Conservation (phyloP, 1,140 invertebrate genomes). For the Dryas iulia region DNA sequence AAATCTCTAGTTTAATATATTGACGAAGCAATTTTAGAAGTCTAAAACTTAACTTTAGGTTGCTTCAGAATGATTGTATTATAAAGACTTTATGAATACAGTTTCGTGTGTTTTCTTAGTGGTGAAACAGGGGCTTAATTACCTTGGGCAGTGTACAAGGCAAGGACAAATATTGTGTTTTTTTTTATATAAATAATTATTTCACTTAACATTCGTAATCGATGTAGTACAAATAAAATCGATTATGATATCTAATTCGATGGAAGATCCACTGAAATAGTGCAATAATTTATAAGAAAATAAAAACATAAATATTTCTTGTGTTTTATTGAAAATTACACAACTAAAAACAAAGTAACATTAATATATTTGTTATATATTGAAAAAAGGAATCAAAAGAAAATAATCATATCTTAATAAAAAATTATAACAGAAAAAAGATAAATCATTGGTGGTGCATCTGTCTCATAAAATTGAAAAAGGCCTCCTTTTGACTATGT, state of each 20-base stretch:
- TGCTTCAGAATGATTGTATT: background rate
- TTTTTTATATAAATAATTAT: background rate
- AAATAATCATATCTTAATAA: no score
- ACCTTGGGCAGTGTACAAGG: background rate
- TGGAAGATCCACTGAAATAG: background rate
- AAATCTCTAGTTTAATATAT: no score
- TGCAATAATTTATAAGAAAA: background rate
- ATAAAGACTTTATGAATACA: background rate
- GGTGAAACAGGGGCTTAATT: background rate
- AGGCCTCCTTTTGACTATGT: background rate
- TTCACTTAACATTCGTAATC: slow-evolving; percentile 8
- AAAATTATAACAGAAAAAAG: no score
- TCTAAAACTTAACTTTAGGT: no score
- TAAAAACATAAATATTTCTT: background rate
- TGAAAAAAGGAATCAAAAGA: no score
- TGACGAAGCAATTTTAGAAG: no score
- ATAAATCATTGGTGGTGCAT: no score
- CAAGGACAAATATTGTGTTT: no score
- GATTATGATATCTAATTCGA: background rate
- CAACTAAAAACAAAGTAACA: no score
- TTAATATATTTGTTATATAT: no score
- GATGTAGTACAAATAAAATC: background rate
- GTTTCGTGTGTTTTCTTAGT: background rate
- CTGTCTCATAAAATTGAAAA: background rate
- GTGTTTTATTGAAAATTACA: no score